Base-by-base conservation (phyloP, 2,888 invertebrate genomes). In the Ctena decussata region DNA sequence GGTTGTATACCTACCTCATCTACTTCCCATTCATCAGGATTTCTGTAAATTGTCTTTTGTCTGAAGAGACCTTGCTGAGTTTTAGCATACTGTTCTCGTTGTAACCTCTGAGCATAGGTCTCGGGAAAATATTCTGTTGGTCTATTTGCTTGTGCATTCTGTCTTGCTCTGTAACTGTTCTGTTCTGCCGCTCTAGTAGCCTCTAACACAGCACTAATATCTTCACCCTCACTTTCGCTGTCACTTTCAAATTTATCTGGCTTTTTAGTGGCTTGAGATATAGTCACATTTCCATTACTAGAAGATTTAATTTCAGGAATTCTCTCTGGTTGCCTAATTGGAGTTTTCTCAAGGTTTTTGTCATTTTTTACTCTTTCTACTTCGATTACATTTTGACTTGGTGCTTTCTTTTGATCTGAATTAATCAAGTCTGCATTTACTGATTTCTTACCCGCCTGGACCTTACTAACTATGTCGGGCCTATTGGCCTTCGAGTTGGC, bases 21-120 rank as follows among this genome's bases (percentile, higher is more conserved):
- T 6, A 85, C 75, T 35, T 88, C 79, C 92, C 92, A 92, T 37
- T 91, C 91, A 44, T 87, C 84, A 2, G 91, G 86, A 71, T 91
- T 90, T 84, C 90, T 88, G 57, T 90, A 86, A 30, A 91, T 90
- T 6, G 91, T 91, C 75, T 92, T 92, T 77, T 92, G 90, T 69
- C 92, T 72, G 24, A 91, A 70, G 5, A 92, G 65, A 2, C 84
- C 79, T 35, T 77, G 77, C 44, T 85, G 79, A 44, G 91, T 83
- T 49, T 91, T 89, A 27, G 89, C 32, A 80, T 86, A 84, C 46
- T 92, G 85, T 85, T 91, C 85, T 82, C 92, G 86, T 72, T 90
- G 90, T 57, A 87, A 72, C 44, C 91, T 82, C 32, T 92, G 92
- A 44, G 91, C 92, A 70, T 92, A 92, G 0, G 92, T 91, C 70